A percentile compares a stretch with the other conserved stretches of the same genome.
Evolutionary conservation across 2,797 vertebrate species (phyloP).

Genomic region (Acanthis flammea): DNA sequence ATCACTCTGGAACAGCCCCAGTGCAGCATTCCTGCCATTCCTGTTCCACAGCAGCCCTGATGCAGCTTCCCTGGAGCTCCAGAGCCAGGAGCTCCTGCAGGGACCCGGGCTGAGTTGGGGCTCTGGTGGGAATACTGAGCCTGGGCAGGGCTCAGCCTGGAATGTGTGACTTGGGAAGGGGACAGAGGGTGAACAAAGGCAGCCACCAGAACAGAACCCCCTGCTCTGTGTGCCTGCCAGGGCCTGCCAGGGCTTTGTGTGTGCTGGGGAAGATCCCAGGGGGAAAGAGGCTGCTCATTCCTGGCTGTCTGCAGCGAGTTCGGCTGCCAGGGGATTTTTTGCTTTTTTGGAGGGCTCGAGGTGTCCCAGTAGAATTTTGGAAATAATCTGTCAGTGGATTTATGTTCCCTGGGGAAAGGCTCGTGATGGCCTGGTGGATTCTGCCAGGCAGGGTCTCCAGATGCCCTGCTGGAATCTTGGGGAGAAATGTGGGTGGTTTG

Average conservation of each 20-base stretch:
- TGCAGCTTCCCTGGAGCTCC: accelerated
- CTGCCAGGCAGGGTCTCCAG: background rate
- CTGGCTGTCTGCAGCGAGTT: background rate
- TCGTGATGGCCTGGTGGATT: too few species aligned
- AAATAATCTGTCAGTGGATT: background rate
- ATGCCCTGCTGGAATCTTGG: background rate
- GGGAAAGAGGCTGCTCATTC: background rate
- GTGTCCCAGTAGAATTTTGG: background rate
- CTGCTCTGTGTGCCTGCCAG: background rate
- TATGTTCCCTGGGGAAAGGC: background rate
- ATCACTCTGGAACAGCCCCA: background rate
- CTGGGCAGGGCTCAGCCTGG: background rate
- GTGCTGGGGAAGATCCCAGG: background rate
- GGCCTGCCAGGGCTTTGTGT: background rate
- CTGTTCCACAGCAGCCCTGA: accelerated
- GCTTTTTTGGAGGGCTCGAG: background rate
- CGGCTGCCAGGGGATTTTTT: accelerated
- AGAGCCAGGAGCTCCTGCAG: accelerated
- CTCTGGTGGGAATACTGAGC: accelerated
- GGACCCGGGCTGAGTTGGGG: background rate
- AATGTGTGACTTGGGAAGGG: too few species aligned
- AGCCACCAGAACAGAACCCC: background rate
- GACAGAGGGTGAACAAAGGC: accelerated
- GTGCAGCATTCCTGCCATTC: accelerated
- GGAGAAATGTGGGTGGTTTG: accelerated